These are phyloP conservation scores for Siniperca scherzeri DNA, from an alignment of 2,797 vertebrate genomes.

Conservation along the genomic window DNA sequence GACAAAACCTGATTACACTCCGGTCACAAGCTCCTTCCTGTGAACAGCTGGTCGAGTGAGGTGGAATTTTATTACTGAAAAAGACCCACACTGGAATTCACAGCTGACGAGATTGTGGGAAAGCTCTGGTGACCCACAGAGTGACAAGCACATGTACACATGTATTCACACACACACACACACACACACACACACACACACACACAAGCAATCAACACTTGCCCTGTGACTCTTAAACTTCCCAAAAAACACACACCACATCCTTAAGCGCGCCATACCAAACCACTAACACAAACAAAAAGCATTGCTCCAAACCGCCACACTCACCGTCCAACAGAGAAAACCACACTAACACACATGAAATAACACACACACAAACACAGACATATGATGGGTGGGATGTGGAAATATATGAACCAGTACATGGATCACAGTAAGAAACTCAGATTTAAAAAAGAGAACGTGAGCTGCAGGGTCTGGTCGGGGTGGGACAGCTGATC, in stretches of 20 bases:
- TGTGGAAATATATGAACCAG: conserved; percentile 30
- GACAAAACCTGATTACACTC: conserved; percentile 44
- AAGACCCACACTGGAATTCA: conserved; percentile 71
- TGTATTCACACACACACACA: conserved; percentile 26
- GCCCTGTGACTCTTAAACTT: conserved; percentile 71
- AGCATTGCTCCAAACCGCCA: conserved; percentile 61
- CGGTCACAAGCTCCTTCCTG: conserved; percentile 54
- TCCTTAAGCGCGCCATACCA: conserved; percentile 62
- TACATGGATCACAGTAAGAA: conserved; percentile 3
- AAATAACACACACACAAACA: conserved; percentile 27
- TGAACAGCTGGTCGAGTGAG: conserved; percentile 73
- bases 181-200: conserved; percentile 16
- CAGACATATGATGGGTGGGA: conserved; percentile 13
- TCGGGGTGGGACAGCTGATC: conserved; percentile 45
- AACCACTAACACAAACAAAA: conserved; percentile 72
- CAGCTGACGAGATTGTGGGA: conserved; percentile 69
- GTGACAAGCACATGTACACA: conserved; percentile 44
- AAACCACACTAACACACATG: conserved; percentile 49
- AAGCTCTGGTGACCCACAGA: conserved; percentile 56
- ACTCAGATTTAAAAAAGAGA: not conserved
- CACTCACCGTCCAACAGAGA: conserved; percentile 58
- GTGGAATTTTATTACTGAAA: conserved; percentile 76
- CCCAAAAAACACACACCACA: conserved; percentile 70
- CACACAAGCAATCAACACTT: conserved; percentile 67
- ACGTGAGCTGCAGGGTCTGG: conserved; percentile 16